Evolutionary conservation across 1,140 invertebrate genomes (phyloP), one percentile per base, ranked within the genome.

Genomic region (Euborellia annulipes): DNA sequence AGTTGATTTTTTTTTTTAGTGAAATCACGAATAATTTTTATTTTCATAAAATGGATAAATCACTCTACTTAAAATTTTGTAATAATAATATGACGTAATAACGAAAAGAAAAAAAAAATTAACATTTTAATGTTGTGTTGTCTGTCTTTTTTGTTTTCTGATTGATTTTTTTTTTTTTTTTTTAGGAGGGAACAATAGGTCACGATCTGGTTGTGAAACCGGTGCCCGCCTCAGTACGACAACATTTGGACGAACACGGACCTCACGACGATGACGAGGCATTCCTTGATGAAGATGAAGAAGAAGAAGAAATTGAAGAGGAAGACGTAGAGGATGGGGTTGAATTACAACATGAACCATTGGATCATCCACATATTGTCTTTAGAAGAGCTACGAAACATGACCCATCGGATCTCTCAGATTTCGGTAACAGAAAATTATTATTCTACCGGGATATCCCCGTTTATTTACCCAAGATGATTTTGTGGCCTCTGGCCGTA

Each of bases 161-260:
- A 23, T n/a, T n/a, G n/a, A n/a, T n/a, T n/a, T n/a, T n/a, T 27
- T 17, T 38, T 45, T 54, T 50, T 52, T 46, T 48, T 53, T 65
- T 62, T 46, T 64, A 91, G 87, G 85, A 92, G 67, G 88, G 87
- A 50, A 88, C 85, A 47, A 88, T 93, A 50, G 87, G 87, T 45
- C 75, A 84, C 57, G 81, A 89, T 56, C 62, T 90, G 54, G 80
- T 91, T 44, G 87, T 92, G 55, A 76, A 82, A 56, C 85, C 89
- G 45, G 67, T 90, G 44, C 85, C 87, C 21, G 66, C 77, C 46
- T 68, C 73, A 36, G 64, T 84, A 53, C 57, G 61, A 22, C 67
- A 67, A 43, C 52, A 54, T 16, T 37, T 52, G 47, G 21, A 30
- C 7, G 21, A 30, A 27, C 13, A 14, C 3, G n/a, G 13, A 13